Evolutionary conservation across 2,797 vertebrate species (phyloP).

Genomic region (Tiaroga cobitis): DNA sequence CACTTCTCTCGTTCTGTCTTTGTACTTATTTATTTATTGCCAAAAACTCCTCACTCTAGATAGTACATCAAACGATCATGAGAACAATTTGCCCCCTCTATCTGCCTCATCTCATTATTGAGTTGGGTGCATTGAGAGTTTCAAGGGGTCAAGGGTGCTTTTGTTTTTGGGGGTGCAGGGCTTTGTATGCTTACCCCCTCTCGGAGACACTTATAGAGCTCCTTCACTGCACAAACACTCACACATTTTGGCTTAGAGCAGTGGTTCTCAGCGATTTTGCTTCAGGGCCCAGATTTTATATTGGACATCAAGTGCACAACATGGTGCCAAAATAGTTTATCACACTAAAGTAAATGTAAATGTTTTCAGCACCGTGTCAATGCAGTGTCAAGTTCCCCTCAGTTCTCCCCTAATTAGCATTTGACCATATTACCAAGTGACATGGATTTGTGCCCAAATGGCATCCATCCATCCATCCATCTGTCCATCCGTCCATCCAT

Average conservation of each 20-base stretch:
- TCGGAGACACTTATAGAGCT: conserved; percentile 36
- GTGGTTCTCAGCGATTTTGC: neutral
- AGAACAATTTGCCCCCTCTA: conserved; percentile 20
- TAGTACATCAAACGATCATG: conserved; percentile 33
- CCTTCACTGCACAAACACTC: conserved; percentile 42
- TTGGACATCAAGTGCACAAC: neutral
- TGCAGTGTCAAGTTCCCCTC: conserved; percentile 1
- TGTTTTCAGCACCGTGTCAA: neutral
- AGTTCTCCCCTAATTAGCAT: neutral
- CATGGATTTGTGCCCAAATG: neutral
- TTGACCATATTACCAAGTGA: neutral
- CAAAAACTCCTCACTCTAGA: conserved; percentile 15
- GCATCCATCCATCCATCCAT: neutral
- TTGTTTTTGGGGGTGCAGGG: conserved; percentile 52
- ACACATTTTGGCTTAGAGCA: conserved; percentile 12
- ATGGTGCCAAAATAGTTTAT: neutral
- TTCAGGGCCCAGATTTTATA: neutral
- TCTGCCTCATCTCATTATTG: conserved; percentile 32
- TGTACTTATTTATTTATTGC: conserved; percentile 20
- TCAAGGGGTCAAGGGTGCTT: conserved; percentile 51
- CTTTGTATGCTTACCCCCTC: conserved; percentile 44
- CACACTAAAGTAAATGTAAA: neutral
- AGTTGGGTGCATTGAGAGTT: conserved; percentile 38
- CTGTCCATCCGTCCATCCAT: neutral
- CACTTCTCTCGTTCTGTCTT: conserved; percentile 23